Evolutionary conservation across 2,888 invertebrate genomes (phyloP), one percentile per base, ranked within the genome.

Genomic region (Tupiocoris notatus): DNA sequence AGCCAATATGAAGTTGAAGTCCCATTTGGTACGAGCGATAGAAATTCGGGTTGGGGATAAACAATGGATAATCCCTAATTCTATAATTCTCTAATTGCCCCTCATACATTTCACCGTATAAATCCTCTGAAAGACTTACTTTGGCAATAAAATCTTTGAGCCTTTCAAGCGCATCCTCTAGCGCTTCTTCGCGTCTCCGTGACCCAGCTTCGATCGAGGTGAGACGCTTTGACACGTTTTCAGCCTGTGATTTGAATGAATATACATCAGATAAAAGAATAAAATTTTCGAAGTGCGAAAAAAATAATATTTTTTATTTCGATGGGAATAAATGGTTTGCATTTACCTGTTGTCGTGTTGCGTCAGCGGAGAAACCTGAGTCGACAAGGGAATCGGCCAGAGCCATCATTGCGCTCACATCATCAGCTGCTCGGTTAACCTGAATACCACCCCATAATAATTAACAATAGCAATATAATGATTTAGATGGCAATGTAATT

Each of bases 321-420:
- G 16, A 54, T 54, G 54, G 16, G 16, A 16, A 16, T 54, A 54
- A 16, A 54, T 12, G 17, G 17, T 86, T 1, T 88, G 87, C n/a
- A 78, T 93, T 92, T 77, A 92, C 87, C 86, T 96, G 94, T 81
- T 92, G 92, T 74, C 92, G 89, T 1, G 91, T 94, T 81, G 91
- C 92, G 80, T 96, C 94, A 0, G 92, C 89, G 0, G 94, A 91
- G 82, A 94, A 94, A 0, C 96, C 96, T 77, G 91, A 91, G 80
- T 94, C 92, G 12, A 78, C 78, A 25, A 79, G 78, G 12, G 67
- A 62, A 56, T 79, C 79, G 9, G 79, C 78, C 16, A 74, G 62
- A 2, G 74, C 54, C 58, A 77, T 74, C 56, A 78, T 71, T 3
- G 74, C 74, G 39, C 75, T 67, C n/a, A 79, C 79, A 21, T 74